Conservation (phyloP, 2,113 vertebrate species). For the Megaleporinus macrocephalus region DNA sequence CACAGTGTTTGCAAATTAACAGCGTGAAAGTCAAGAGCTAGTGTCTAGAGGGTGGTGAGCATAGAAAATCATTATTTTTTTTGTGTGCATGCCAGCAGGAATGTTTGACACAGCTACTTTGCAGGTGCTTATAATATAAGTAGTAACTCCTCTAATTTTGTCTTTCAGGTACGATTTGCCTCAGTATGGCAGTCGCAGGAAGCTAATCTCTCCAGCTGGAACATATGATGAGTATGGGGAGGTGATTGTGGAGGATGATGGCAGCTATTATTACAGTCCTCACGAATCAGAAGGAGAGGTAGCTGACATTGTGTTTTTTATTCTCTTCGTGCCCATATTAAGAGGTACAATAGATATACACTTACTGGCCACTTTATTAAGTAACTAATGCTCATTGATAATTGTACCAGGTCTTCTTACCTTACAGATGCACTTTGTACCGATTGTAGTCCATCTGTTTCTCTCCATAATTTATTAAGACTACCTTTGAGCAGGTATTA, state of each 20-base stretch:
- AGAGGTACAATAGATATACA: neutral
- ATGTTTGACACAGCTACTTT: slow-evolving; percentile 15
- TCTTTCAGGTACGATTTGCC: slow-evolving; percentile 91
- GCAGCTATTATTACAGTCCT: slow-evolving; percentile 90
- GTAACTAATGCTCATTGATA: no score
- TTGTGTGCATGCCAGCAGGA: slow-evolving; percentile 10
- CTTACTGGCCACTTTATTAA: neutral
- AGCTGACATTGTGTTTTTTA: slow-evolving; percentile 22
- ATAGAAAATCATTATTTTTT: slow-evolving; percentile 5
- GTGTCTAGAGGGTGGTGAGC: slow-evolving; percentile 13
- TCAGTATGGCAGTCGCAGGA: slow-evolving; percentile 94
- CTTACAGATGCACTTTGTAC: no score
- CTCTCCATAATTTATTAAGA: no score
- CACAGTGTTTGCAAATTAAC: slow-evolving; percentile 16
- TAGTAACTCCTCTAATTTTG: slow-evolving; percentile 28
- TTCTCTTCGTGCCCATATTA: neutral
- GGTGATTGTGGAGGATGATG: slow-evolving; percentile 88
- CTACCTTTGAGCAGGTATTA: no score
- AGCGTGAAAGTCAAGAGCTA: slow-evolving; percentile 21
- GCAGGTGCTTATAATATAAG: slow-evolving; percentile 16
- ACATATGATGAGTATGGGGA: slow-evolving; percentile 96
- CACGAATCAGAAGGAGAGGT: slow-evolving; percentile 91
- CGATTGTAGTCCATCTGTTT: no score
- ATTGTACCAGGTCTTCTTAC: no score
- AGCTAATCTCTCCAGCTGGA: slow-evolving; percentile 88